Evolutionary conservation across 2,113 vertebrate species (phyloP).

Genomic region (Pycnonotus jocosus): DNA sequence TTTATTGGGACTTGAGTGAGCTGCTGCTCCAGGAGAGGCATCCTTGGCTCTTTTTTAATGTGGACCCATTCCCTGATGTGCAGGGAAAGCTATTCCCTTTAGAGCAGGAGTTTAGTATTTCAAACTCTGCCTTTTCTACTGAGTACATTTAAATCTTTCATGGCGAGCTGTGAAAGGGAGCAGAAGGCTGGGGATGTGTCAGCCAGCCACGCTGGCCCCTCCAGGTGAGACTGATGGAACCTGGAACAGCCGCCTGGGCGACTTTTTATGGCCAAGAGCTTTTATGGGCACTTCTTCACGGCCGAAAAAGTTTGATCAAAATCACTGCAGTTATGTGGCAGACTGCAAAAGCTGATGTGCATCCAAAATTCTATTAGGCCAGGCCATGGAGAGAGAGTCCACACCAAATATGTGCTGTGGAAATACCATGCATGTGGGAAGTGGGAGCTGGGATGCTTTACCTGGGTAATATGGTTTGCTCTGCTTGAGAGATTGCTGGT

Average conservation of each 20-base stretch:
- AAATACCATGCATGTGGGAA: rapidly evolving
- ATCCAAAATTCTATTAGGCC: neutral
- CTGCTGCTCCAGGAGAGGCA: neutral
- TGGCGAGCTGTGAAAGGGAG: neutral
- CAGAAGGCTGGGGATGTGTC: neutral
- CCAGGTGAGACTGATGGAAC: neutral
- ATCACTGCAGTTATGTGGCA: neutral
- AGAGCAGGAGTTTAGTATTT: neutral
- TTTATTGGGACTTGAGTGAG: neutral
- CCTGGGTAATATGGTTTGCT: neutral
- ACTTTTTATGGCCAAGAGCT: neutral
- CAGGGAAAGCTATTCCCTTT: neutral
- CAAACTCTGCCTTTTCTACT: neutral
- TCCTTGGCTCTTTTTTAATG: neutral
- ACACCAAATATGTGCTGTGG: neutral
- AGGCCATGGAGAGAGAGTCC: neutral
- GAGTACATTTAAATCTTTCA: neutral
- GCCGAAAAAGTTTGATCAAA: neutral
- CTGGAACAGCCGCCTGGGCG: neutral
- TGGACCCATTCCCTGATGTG: neutral
- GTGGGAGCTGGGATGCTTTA: neutral
- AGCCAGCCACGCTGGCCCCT: neutral
- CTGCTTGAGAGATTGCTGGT: neutral
- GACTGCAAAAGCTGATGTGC: neutral
- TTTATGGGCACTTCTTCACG: neutral